A percentile compares a stretch with the other conserved stretches of the same genome.
Evolutionary conservation across 2,113 vertebrate species (phyloP).

Genomic region (Semicossyphus pulcher): DNA sequence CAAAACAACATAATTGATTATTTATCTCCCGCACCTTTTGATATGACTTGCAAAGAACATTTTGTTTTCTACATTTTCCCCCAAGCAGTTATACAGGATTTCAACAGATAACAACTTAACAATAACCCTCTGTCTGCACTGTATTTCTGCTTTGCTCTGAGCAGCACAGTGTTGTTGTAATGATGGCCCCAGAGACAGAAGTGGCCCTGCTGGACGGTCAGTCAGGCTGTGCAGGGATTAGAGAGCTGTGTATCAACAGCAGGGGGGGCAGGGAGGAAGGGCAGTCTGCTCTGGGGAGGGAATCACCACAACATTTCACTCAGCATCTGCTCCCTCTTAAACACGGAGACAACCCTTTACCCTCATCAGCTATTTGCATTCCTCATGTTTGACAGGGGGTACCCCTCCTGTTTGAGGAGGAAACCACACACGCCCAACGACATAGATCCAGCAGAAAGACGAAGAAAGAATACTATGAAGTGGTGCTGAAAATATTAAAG

Average conservation of each 20-base stretch:
- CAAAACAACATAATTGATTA: not conserved
- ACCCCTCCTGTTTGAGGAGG: conserved; percentile 29
- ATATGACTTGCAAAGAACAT: conserved; percentile 9
- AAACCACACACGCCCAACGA: conserved; percentile 60
- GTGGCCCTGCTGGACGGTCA: conserved; percentile 46
- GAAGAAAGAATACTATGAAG: not conserved
- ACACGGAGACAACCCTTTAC: conserved; percentile 60
- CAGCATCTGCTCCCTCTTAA: conserved; percentile 82
- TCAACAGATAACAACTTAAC: not conserved
- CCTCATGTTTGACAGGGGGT: conserved; percentile 58
- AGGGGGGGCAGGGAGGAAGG: conserved; percentile 56
- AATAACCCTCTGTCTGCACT: not conserved
- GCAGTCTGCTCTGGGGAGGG: conserved; percentile 56
- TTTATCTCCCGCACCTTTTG: not conserved
- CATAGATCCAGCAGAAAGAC: conserved; percentile 42
- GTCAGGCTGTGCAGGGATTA: conserved; percentile 61
- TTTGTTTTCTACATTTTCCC: not conserved
- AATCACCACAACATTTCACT: conserved; percentile 73
- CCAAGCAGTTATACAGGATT: not conserved
- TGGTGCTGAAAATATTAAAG: conserved; percentile 3
- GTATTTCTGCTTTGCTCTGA: not conserved
- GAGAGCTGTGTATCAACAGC: conserved; percentile 61
- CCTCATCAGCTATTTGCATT: conserved; percentile 64
- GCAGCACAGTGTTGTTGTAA: conserved; percentile 23
- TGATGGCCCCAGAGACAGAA: conserved; percentile 23